Evolutionary conservation across 2,888 invertebrate genomes (phyloP).

Genomic region (Morpho helenor): DNA sequence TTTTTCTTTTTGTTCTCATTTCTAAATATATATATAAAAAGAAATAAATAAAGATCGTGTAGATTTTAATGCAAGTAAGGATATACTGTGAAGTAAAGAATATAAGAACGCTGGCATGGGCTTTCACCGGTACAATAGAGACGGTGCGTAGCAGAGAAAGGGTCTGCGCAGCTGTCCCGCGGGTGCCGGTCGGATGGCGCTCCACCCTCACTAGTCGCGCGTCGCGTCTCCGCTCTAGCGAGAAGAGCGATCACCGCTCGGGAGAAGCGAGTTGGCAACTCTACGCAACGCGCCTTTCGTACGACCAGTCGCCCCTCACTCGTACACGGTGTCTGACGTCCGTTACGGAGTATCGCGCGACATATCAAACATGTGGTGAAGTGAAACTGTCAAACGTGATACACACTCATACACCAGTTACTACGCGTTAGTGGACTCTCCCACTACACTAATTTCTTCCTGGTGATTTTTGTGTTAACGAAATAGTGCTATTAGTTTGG

Average conservation of each 20-base stretch:
- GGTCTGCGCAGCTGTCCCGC: slow-evolving; percentile 74
- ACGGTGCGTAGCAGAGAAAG: slow-evolving; percentile 59
- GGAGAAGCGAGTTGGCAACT: slow-evolving; percentile 34
- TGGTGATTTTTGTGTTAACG: slow-evolving; percentile 60
- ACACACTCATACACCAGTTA: slow-evolving; percentile 60
- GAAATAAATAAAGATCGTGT: not conserved
- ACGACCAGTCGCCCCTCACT: slow-evolving; percentile 54
- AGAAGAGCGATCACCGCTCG: slow-evolving; percentile 25
- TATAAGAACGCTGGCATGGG: slow-evolving; percentile 30
- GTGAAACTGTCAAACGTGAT: slow-evolving; percentile 78
- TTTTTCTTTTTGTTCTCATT: no score
- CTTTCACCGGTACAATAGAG: slow-evolving; percentile 63
- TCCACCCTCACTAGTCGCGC: slow-evolving; percentile 36
- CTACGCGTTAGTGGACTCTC: slow-evolving; percentile 52
- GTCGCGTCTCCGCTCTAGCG: slow-evolving; percentile 57
- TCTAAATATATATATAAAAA: no score
- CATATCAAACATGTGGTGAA: slow-evolving; percentile 73
- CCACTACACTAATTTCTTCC: slow-evolving; percentile 43
- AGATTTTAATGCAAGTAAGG: no score
- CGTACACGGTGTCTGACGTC: slow-evolving; percentile 59
- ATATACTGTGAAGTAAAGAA: slow-evolving; percentile 2
- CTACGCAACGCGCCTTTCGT: slow-evolving; percentile 19
- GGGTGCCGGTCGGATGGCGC: slow-evolving; percentile 40
- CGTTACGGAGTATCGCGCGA: slow-evolving; percentile 51
- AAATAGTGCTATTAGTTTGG: slow-evolving; percentile 68